Evolutionary conservation across 2,888 invertebrate genomes (phyloP).

Genomic region (Thera obeliscata): DNA sequence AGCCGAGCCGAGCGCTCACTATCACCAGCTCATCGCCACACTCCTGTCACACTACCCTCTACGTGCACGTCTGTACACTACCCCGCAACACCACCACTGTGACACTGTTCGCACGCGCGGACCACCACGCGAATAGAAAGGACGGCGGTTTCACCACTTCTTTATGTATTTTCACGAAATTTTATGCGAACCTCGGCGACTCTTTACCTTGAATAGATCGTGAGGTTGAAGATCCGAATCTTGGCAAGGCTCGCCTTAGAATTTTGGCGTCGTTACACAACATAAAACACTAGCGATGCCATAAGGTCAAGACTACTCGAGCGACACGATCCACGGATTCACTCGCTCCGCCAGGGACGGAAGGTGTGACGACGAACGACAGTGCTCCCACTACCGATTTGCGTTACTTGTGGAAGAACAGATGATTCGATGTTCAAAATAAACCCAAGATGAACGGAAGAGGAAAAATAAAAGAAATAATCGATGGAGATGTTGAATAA

Average conservation of each 20-base stretch:
- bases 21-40: constrained; percentile 25
- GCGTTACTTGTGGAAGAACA: constrained; percentile 38
- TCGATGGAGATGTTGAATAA: constrained; percentile 56
- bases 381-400: constrained; percentile 29
- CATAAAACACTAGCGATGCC: constrained; percentile 69
- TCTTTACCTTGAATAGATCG: constrained; percentile 50
- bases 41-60: not conserved
- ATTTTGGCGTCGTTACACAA: constrained; percentile 82
- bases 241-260: constrained; percentile 70
- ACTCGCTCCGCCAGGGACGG: constrained; percentile 27
- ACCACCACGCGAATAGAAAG: constrained; percentile 42
- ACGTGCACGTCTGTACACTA: not conserved
- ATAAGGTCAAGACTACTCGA: constrained; percentile 77
- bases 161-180: constrained; percentile 45
- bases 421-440: constrained; percentile 53
- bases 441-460: constrained; percentile 57
- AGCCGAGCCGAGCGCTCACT: constrained; percentile 30
- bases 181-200: constrained; percentile 41
- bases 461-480: constrained; percentile 73
- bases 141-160: constrained; percentile 42
- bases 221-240: constrained; percentile 57
- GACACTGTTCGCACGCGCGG: constrained; percentile 23
- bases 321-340: constrained; percentile 58
- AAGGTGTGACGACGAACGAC: constrained; percentile 23
- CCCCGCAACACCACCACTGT: not conserved